Base-by-base conservation (phyloP, 2,797 vertebrate species). In the Enteromius paludinosus region DNA sequence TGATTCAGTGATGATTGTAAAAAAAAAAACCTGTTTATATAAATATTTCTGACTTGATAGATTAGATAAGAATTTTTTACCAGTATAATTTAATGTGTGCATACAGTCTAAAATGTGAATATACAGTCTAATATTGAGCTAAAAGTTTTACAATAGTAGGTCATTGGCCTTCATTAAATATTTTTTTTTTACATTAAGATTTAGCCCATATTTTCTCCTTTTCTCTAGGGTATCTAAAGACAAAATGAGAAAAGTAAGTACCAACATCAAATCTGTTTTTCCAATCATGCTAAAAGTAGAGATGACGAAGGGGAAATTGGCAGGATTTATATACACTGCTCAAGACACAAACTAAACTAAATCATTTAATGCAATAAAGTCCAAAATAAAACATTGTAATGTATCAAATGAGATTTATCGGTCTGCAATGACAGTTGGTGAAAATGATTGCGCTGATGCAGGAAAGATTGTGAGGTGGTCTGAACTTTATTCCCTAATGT, bases 381-480 rank as follows among this genome's bases (percentile, higher is more conserved):
- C 84, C 85, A 92, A 93, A 94, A 94, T 94, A 91, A 94, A 94
- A 93, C 89, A 90, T 87, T 86, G 84, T 85, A 85, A 90, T 84
- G 82, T 87, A 91, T 90, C 81, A 92, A 91, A 91, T 88, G 86
- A 93, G 91, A 94, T 93, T 90, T 92, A 94, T 91, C 82, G 84
- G 85, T 85, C 91, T 92, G 91, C 83, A 77, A 84, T 87, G 83
- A 86, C 87, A 86, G 88, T 89, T 93, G 90, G 92, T 91, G 89
- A 93, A 92, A 92, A 91, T 87, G 81, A 89, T 87, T 74, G 79
- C 56, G 83, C 61, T 88, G 86, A 90, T 90, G 90, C 76, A 86
- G 74, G 35, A 56, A 43, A 7, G 18, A 75, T 11, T 33, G 62
- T 11, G 12, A 43, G 23, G 33, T 23, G 23, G 47, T 75, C 66